phyloP scores from a whole-genome alignment of 2,797 vertebrate genomes.

The Danio tinwini region DNA sequence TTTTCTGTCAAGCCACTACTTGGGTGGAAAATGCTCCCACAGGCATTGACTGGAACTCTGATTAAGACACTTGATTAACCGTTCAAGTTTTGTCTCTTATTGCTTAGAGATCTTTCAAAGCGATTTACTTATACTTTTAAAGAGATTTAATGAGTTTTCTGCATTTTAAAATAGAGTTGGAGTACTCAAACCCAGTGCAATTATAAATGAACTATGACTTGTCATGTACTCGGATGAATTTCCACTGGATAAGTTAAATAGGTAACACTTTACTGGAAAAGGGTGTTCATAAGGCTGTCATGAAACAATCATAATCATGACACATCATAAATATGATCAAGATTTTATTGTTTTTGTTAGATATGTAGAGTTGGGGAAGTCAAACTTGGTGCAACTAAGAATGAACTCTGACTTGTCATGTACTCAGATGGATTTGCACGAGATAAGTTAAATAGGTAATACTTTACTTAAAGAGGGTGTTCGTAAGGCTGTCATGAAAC shows the following conservation, averaged over 20 bases:
- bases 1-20: background rate
- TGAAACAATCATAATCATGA: too few relatives aligned
- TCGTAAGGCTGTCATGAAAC: too few relatives aligned
- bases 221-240: background rate
- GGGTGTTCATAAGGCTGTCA: too few relatives aligned
- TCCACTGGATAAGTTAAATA: too few relatives aligned
- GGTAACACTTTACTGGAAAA: too few relatives aligned
- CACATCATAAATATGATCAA: too few relatives aligned
- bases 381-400: background rate
- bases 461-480: too few relatives aligned
- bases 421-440: background rate
- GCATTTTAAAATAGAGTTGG: background rate
- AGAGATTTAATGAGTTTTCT: background rate
- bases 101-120: background rate
- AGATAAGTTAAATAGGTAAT: too few relatives aligned
- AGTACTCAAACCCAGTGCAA: too few relatives aligned
- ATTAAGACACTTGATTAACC: conserved; percentile 19
- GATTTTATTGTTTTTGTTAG: too few relatives aligned
- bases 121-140: too few relatives aligned
- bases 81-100: background rate
- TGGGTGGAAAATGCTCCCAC: background rate
- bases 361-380: background rate
- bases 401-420: background rate
- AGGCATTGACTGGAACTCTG: conserved; percentile 3
- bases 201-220: too few relatives aligned